phyloP scores from a whole-genome alignment of 2,888 invertebrate genomes.

The Taenaris catops region DNA sequence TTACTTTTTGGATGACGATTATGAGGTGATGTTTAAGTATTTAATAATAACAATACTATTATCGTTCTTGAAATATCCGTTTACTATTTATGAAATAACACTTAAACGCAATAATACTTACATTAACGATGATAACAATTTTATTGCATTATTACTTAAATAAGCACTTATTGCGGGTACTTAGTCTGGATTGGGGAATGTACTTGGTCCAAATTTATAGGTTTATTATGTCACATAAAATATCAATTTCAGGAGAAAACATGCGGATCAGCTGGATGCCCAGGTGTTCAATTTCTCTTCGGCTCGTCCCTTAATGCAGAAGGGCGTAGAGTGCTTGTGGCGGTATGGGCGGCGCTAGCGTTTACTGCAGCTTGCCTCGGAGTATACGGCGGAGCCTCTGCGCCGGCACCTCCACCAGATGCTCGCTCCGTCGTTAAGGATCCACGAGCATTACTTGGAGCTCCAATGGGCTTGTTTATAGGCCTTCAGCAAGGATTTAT shows the following conservation, averaged over 20 bases:
- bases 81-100: too few relatives aligned
- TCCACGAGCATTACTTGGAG: conserved; percentile 83
- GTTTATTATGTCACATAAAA: too few relatives aligned
- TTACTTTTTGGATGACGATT: conserved; percentile 76
- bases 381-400: conserved; percentile 51
- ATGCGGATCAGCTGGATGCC: conserved; percentile 64
- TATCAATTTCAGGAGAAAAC: conserved; percentile 51
- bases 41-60: too few relatives aligned
- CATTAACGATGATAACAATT: too few relatives aligned
- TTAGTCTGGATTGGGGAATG: too few relatives aligned
- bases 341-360: conserved; percentile 53
- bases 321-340: conserved; percentile 52
- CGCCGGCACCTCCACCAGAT: conserved; percentile 61
- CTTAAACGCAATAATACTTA: too few relatives aligned
- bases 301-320: conserved; percentile 51
- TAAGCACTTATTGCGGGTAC: too few relatives aligned
- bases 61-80: too few relatives aligned
- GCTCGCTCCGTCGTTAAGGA: conserved; percentile 72
- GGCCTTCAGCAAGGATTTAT: conserved; percentile 93
- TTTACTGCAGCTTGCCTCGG: conserved; percentile 48
- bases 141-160: too few relatives aligned
- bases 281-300: conserved; percentile 46
- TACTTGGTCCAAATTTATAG: too few relatives aligned
- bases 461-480: conserved; percentile 89
- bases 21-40: conserved; percentile 78